phyloP scores from a whole-genome alignment of 2,113 vertebrate genomes.

The Macrotis lagotis region DNA sequence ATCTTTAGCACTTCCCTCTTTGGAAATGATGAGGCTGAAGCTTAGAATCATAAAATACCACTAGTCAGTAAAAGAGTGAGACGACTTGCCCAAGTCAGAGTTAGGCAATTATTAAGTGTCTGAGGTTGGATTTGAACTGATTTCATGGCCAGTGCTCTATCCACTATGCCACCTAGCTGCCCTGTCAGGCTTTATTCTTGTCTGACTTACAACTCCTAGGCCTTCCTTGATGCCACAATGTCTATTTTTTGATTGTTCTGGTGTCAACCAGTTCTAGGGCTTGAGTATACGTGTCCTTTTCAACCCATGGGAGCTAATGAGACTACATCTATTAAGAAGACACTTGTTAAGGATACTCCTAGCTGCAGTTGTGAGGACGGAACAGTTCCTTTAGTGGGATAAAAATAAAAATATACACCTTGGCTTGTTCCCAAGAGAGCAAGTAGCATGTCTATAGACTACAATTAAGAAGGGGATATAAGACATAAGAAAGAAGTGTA shows the following conservation, averaged over 20 bases:
- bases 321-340: background rate
- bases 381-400: background rate
- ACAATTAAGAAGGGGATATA: fast-evolving
- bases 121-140: too few species aligned
- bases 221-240: background rate
- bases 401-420: fast-evolving
- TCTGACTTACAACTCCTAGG: background rate
- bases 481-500: background rate
- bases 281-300: background rate
- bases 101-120: too few species aligned
- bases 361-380: too few species aligned
- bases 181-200: background rate
- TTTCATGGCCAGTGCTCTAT: too few species aligned
- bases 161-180: too few species aligned
- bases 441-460: background rate
- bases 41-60: background rate
- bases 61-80: background rate
- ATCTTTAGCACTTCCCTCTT: background rate
- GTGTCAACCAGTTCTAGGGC: too few species aligned
- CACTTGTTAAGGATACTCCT: background rate
- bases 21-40: background rate
- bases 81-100: too few species aligned
- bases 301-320: background rate
- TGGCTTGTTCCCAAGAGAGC: background rate
- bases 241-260: background rate